Evolutionary conservation across 2,797 vertebrate species (phyloP), one percentile per base, ranked within the genome.

Genomic region (Botia almorhae): DNA sequence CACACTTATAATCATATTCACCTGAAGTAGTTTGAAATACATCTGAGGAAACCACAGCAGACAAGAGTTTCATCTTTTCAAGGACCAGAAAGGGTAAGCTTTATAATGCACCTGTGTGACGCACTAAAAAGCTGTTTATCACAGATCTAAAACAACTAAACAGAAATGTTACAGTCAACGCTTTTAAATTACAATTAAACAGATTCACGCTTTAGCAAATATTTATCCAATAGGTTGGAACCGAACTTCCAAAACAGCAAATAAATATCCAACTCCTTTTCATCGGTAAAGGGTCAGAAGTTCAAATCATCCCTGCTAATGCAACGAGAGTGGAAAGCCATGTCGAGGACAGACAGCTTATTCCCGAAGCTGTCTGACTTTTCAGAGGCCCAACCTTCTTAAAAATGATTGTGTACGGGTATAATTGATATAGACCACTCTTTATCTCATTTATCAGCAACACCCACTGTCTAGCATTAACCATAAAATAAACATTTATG

Each of bases 261-360:
- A 39, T 64, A 19, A 11, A 13, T 4, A 26, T 7, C 79, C 74
- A 90, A 82, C 89, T 90, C 86, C 85, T 84, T 82, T 89, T 88
- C 88, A 88, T 93, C 94, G 93, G 91, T 87, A 92, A 46, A 90
- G 93, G 95, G 95, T 96, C 94, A 95, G 87, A 93, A 95, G 95
- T 95, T 96, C 94, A 96, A 87, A 90, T 73, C 88, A 90, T 91
- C 88, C 89, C 83, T 71, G 88, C 86, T 87, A 89, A 85, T 87
- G 89, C 86, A 85, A 89, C 81, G 68, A 86, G 85, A 89, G 89
- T 88, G 89, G 88, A 82, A 82, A 76, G 80, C 84, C 86, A 84
- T 82, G 77, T 48, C 23, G 63, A 74, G 74, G 81, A 80, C 78
- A 83, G 77, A 84, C 74, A 83, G 50, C 36, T 39, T 75, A 84